Percentiles rank a stretch among this genome's conserved stretches.
Conservation (phyloP, 2,888 invertebrate genomes). For the Cylindroiulus punctatus region DNA sequence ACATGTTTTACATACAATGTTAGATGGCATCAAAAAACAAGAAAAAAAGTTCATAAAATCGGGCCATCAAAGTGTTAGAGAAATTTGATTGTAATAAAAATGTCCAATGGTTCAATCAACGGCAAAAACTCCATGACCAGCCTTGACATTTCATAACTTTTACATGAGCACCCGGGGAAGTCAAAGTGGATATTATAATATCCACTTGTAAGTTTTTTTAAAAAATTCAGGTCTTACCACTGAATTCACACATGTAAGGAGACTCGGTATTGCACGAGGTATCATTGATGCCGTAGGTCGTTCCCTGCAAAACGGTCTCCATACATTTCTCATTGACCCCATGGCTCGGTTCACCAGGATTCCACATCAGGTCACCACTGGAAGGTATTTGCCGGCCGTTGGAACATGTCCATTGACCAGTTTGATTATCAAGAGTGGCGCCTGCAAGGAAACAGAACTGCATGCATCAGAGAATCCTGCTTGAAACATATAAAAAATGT, state of each 20-base stretch:
- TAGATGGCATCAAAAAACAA: background rate
- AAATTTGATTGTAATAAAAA: too few relatives aligned
- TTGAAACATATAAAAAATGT: too few relatives aligned
- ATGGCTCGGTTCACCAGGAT: background rate
- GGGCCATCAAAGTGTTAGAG: too few relatives aligned
- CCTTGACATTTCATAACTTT: too few relatives aligned
- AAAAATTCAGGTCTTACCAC: constrained; percentile 8
- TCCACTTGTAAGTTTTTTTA: too few relatives aligned
- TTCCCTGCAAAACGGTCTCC: background rate
- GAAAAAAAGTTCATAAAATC: too few relatives aligned
- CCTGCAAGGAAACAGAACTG: background rate
- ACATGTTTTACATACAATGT: too few relatives aligned
- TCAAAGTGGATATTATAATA: too few relatives aligned
- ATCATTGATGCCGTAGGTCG: background rate
- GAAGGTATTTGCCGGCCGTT: background rate
- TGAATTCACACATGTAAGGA: constrained; percentile 48
- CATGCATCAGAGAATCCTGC: too few relatives aligned
- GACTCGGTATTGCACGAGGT: background rate
- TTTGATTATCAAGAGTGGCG: background rate
- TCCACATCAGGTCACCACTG: background rate
- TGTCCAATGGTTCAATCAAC: too few relatives aligned
- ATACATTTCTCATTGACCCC: constrained; percentile 1
- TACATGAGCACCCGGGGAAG: too few relatives aligned
- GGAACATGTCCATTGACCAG: background rate
- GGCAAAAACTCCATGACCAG: too few relatives aligned